These are phyloP conservation scores for Eonycteris spelaea DNA, from an alignment of 2,113 vertebrate species.

Conservation along the genomic window DNA sequence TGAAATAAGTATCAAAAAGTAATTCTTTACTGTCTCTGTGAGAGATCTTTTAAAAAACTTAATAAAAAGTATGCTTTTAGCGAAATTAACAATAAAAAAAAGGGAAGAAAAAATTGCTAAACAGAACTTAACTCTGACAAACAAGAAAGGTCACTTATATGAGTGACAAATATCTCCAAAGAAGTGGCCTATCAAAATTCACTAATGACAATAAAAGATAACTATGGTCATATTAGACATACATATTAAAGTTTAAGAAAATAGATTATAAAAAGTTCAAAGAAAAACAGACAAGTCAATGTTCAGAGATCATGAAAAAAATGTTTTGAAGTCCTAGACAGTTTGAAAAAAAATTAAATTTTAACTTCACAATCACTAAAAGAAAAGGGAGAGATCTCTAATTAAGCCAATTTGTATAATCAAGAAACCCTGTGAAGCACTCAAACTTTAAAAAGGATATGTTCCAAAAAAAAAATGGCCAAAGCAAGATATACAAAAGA, in stretches of 20 bases:
- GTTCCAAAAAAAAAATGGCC: background rate
- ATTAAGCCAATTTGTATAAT: background rate
- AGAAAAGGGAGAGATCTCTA: background rate
- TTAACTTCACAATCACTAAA: background rate
- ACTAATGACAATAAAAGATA: background rate
- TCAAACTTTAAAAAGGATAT: background rate
- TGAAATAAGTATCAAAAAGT: background rate
- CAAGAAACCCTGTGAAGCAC: background rate
- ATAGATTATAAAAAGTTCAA: background rate
- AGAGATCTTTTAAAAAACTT: slow-evolving; percentile 6
- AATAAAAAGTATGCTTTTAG: background rate
- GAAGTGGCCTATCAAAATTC: background rate
- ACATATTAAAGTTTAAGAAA: slow-evolving; percentile 24
- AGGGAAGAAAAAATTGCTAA: background rate
- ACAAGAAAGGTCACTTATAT: background rate
- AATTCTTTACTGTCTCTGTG: background rate
- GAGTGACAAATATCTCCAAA: background rate
- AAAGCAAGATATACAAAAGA: background rate
- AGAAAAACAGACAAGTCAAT: background rate
- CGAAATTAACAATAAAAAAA: background rate
- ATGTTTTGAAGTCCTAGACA: background rate
- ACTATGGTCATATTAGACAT: background rate
- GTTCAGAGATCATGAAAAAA: background rate
- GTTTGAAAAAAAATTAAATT: background rate
- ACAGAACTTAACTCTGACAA: background rate